These are phyloP conservation scores for Ptilodon capucinus DNA, from an alignment of 2,888 invertebrate genomes.

Conservation along the genomic window DNA sequence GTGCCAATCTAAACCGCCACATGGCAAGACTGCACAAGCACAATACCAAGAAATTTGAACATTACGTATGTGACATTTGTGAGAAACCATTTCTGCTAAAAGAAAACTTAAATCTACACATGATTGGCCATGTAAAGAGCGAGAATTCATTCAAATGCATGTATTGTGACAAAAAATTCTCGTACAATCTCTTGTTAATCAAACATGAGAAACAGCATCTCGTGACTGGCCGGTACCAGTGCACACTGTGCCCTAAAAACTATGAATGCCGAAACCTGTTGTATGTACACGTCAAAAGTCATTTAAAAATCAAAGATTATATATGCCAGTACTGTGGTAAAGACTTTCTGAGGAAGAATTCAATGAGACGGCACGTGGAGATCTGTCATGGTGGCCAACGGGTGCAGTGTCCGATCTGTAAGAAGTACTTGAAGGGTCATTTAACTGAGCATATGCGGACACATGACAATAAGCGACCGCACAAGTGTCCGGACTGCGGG, in stretches of 20 bases:
- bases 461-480: slow-evolving; percentile 89
- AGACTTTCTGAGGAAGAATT: slow-evolving; percentile 88
- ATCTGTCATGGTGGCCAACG: slow-evolving; percentile 89
- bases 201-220: slow-evolving; percentile 90
- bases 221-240: slow-evolving; percentile 87
- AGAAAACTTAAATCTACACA: slow-evolving; percentile 88
- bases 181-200: slow-evolving; percentile 56
- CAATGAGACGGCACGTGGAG: slow-evolving; percentile 88
- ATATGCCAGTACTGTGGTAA: slow-evolving; percentile 92
- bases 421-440: slow-evolving; percentile 91
- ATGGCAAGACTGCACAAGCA: slow-evolving; percentile 79
- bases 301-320: slow-evolving; percentile 88
- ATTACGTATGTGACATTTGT: slow-evolving; percentile 88
- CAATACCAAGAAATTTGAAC: slow-evolving; percentile 41
- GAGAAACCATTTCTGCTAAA: slow-evolving; percentile 89
- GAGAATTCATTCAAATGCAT: slow-evolving; percentile 85
- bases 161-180: slow-evolving; percentile 73
- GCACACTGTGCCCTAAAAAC: slow-evolving; percentile 86
- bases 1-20: slow-evolving; percentile 85
- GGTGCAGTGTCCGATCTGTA: slow-evolving; percentile 91
- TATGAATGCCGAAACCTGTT: slow-evolving; percentile 86
- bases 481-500: slow-evolving; percentile 90
- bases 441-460: slow-evolving; percentile 92
- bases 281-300: slow-evolving; percentile 85
- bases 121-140: slow-evolving; percentile 85